A percentile compares a stretch with the other conserved stretches of the same genome.
Conservation (phyloP, 1,140 invertebrate species). For the Paralvinella palmiformis region DNA sequence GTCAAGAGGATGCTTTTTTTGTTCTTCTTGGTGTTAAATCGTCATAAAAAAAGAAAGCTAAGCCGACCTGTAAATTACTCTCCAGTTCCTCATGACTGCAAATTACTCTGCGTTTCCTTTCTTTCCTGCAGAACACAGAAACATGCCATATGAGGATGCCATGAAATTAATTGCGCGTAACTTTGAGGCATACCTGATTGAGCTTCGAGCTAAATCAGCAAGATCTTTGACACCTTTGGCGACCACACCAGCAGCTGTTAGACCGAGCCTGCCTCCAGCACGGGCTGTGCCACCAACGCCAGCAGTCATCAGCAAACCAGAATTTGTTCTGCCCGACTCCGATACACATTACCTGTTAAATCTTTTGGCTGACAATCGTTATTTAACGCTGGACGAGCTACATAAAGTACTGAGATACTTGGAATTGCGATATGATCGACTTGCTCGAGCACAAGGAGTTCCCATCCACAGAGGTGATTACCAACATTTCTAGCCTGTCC, state of each 20-base stretch:
- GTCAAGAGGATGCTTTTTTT: too few species aligned
- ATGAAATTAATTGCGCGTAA: slow-evolving; percentile 70
- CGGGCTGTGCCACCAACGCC: slow-evolving; percentile 7
- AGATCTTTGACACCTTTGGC: neutral
- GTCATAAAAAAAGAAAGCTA: too few species aligned
- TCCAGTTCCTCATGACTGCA: too few species aligned
- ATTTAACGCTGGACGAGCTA: slow-evolving; percentile 72
- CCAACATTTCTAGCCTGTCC: too few species aligned
- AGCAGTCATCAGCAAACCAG: neutral
- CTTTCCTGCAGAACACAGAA: slow-evolving; percentile 69
- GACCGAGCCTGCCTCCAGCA: slow-evolving; percentile 4
- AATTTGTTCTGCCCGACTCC: slow-evolving; percentile 27
- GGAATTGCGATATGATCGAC: slow-evolving; percentile 62
- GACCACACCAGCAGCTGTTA: slow-evolving; percentile 11
- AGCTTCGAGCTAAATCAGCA: slow-evolving; percentile 28
- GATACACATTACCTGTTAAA: slow-evolving; percentile 64
- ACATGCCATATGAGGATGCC: slow-evolving; percentile 90
- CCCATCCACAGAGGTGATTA: too few species aligned
- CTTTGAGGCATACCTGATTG: slow-evolving; percentile 67
- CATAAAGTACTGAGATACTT: slow-evolving; percentile 74
- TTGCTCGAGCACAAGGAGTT: slow-evolving; percentile 14
- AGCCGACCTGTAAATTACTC: too few species aligned
- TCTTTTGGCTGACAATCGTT: slow-evolving; percentile 70
- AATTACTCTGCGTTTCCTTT: too few species aligned
- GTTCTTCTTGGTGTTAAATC: too few species aligned